These are phyloP conservation scores for Lonchura striata DNA, from an alignment of 2,113 vertebrate genomes.

Conservation along the genomic window DNA sequence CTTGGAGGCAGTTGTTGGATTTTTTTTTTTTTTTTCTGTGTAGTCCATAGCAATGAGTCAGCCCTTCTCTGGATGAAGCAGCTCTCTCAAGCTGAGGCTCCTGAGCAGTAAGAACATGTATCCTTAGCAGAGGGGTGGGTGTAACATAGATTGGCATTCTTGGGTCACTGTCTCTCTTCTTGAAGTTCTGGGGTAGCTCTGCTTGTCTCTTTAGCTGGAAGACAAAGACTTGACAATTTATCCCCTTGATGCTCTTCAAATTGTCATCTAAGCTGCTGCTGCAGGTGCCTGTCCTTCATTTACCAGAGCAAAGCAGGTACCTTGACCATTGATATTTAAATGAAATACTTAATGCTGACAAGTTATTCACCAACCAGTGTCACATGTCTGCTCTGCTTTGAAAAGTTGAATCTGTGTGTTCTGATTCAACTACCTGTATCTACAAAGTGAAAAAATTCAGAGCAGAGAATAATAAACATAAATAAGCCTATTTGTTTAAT, in stretches of 20 bases:
- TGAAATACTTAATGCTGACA: not conserved
- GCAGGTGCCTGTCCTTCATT: not conserved
- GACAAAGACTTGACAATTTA: not conserved
- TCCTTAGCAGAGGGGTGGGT: not conserved
- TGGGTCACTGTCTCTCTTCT: rapidly evolving
- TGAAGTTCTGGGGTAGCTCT: not conserved
- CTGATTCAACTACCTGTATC: not conserved
- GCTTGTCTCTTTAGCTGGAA: not conserved
- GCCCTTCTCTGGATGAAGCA: not conserved
- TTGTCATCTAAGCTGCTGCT: not conserved
- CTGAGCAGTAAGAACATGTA: rapidly evolving
- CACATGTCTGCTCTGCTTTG: not conserved
- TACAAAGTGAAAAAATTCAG: not conserved
- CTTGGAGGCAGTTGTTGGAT: rapidly evolving
- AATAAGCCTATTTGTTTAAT: not conserved
- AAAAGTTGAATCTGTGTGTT: not conserved
- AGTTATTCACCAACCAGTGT: not conserved
- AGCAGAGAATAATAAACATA: not conserved
- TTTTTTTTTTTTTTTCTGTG: not conserved
- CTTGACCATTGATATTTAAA: not conserved
- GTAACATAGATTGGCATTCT: not conserved
- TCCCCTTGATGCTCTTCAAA: not conserved
- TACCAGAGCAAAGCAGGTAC: not conserved
- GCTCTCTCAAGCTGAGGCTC: not conserved
- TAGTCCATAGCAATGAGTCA: not conserved